Base-by-base conservation (phyloP, 2,888 invertebrate species). In the Chloromyia formosa region DNA sequence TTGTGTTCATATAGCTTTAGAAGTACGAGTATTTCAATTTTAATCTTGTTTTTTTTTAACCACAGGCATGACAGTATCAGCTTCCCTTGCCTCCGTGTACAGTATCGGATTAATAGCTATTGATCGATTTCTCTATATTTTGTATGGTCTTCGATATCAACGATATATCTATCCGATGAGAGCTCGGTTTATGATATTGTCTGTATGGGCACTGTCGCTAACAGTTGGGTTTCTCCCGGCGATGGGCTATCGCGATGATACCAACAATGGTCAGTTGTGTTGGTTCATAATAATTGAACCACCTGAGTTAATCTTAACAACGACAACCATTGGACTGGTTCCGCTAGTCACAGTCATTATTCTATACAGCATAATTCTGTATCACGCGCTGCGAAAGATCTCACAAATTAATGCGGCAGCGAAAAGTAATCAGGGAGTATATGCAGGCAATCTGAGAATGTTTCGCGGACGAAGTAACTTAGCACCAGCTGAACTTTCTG, bases 41-140 rank as follows among this genome's bases (percentile, higher is more conserved):
- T 72, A 14, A 7, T 49, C 49, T 7, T 49, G 12, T 49, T 35
- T 35, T 2, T 35, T 71, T 22, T 68, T 56, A 72, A 58, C 66
- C 42, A 18, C 82, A 90, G 90, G 90, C 72, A 85, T 89, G 86
- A 86, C 90, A 68, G 89, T 90, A n/a, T 88, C 89, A 75, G 88
- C 89, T 53, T 88, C 89, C 0, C 84, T 91, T 81, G 88, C 89
- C 10, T 91, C 90, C 0, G 88, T 90, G 75, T 89, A 89, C 81
- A 90, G 89, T 66, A 88, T 91, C 3, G 89, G 89, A 0, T 82
- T 90, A 10, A 90, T 91, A 35, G 90, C 89, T 1, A 83, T 90
- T 0, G 91, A 91, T 79, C 85, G 91, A 40, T 91, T 88, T 79
- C 86, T 90, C 60, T 91, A 89, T 81, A 91, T 91, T 61, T 82